A percentile compares a stretch with the other conserved stretches of the same genome.
Evolutionary conservation across 2,888 invertebrate genomes (phyloP).

Genomic region (Nomada flava): DNA sequence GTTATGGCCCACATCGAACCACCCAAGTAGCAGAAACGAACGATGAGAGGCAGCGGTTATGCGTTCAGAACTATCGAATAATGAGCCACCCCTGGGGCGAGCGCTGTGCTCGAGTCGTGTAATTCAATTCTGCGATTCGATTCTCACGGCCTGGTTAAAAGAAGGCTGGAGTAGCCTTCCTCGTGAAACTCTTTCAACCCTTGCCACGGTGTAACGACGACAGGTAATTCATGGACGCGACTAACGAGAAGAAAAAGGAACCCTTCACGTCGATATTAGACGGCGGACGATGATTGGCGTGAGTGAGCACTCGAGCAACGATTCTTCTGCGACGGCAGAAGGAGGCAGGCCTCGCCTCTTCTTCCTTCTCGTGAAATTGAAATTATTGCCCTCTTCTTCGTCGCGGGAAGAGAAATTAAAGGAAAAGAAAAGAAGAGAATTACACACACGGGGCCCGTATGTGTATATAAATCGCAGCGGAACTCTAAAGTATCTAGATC

Average conservation of each 20-base stretch:
- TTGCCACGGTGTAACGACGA: slow-evolving; percentile 56
- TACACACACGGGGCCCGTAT: slow-evolving; percentile 48
- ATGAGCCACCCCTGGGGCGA: slow-evolving; percentile 63
- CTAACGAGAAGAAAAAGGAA: slow-evolving; percentile 30
- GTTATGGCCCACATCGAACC: not conserved
- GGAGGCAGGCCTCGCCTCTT: slow-evolving; percentile 23
- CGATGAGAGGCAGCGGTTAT: slow-evolving; percentile 51
- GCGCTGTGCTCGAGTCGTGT: slow-evolving; percentile 45
- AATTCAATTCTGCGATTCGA: slow-evolving; percentile 67
- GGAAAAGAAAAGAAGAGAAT: not conserved
- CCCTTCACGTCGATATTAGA: slow-evolving; percentile 58
- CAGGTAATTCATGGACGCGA: slow-evolving; percentile 55
- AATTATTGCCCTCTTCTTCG: slow-evolving; percentile 30
- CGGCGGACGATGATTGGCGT: slow-evolving; percentile 64
- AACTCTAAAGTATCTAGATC: slow-evolving; percentile 75
- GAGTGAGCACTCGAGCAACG: slow-evolving; percentile 58
- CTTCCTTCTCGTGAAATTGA: slow-evolving; percentile 21
- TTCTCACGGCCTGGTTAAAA: slow-evolving; percentile 65
- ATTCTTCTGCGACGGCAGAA: slow-evolving; percentile 44
- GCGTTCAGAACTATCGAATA: slow-evolving; percentile 60
- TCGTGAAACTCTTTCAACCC: slow-evolving; percentile 54
- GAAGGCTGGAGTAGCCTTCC: slow-evolving; percentile 63
- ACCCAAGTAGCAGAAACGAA: not conserved
- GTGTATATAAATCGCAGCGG: slow-evolving; percentile 54
- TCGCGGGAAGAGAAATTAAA: slow-evolving; percentile 1